Conservation (phyloP, 2,888 invertebrate genomes). For the Apamea crenata region DNA sequence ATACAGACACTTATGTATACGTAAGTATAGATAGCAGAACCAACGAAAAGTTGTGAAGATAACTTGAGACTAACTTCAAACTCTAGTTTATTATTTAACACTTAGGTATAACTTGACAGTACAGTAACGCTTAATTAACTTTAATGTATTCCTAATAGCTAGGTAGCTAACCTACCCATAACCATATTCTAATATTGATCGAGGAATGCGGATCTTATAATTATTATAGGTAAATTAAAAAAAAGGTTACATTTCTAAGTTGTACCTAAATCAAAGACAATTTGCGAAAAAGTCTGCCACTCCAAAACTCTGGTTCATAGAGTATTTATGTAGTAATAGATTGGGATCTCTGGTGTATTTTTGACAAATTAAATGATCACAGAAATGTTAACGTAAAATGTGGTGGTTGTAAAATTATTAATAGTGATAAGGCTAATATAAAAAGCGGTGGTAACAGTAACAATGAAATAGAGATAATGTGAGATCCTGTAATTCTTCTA, state of each 20-base stretch:
- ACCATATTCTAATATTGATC: conserved; percentile 1
- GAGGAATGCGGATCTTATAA: conserved; percentile 9
- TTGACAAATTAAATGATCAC: not conserved
- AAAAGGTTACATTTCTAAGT: not conserved
- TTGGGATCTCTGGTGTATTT: not conserved
- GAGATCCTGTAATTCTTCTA: conserved; percentile 67
- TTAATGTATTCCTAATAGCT: not conserved
- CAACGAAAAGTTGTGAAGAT: not conserved
- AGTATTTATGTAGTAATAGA: not conserved
- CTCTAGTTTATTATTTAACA: not conserved
- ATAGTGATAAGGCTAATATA: not conserved
- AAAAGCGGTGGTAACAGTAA: not conserved
- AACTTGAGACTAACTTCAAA: not conserved
- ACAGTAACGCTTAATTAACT: not conserved
- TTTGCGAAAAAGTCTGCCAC: not conserved
- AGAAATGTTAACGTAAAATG: not conserved
- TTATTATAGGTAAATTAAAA: not conserved
- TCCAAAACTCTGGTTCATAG: not conserved
- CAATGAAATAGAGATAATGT: conserved; percentile 17
- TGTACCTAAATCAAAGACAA: conserved; percentile 14
- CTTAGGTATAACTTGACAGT: not conserved
- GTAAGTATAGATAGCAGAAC: not conserved
- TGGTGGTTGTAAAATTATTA: not conserved
- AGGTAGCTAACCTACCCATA: conserved; percentile 6
- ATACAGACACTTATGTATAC: not conserved